Conservation (phyloP, 2,113 vertebrate genomes). For the Urocolius indicus region DNA sequence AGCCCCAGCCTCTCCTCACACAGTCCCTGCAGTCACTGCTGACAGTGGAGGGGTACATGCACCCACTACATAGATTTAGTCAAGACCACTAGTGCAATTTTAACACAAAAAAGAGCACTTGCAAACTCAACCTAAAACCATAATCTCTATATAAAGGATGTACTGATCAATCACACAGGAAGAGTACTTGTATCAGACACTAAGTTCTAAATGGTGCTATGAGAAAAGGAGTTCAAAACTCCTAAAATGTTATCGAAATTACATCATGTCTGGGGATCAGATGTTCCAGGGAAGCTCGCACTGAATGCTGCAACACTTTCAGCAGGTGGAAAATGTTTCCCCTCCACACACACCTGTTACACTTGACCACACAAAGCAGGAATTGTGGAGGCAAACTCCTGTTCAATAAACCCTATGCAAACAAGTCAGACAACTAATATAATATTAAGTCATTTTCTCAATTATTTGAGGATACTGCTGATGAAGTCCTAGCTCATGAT, state of each 20-base stretch:
- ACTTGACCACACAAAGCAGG: not conserved
- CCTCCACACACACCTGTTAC: fast-evolving
- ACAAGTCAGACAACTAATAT: not conserved
- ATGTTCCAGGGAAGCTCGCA: not conserved
- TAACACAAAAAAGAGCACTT: not conserved
- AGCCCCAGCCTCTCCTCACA: no score
- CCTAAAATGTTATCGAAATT: not conserved
- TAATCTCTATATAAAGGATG: not conserved
- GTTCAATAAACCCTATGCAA: not conserved
- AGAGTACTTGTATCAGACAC: not conserved
- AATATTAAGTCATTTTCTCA: not conserved
- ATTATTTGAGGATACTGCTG: not conserved
- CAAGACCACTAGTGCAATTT: not conserved
- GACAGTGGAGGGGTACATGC: not conserved
- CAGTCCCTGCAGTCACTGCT: fast-evolving
- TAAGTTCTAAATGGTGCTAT: not conserved
- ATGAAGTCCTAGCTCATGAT: not conserved
- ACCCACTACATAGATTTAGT: not conserved
- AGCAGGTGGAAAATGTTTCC: not conserved
- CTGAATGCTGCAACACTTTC: fast-evolving
- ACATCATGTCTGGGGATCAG: not conserved
- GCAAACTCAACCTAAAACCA: not conserved
- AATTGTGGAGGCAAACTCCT: not conserved
- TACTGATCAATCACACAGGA: not conserved
- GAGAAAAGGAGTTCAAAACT: not conserved